Conservation (phyloP, 1,140 invertebrate species). For the Sinella curviseta region DNA sequence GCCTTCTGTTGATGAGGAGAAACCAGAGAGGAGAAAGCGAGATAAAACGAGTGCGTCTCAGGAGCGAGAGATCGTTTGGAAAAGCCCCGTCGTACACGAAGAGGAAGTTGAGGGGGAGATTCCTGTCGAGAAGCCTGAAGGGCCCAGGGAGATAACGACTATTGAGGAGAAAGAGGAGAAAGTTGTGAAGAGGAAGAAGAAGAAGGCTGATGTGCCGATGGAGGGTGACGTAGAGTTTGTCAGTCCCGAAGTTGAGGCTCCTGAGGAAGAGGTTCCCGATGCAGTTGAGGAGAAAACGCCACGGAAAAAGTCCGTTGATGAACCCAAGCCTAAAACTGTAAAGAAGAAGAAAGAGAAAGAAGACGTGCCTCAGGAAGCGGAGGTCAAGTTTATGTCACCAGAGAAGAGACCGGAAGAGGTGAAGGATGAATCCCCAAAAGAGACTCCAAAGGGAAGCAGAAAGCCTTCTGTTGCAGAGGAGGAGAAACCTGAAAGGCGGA, state of each 20-base stretch:
- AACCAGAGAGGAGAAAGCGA: slow-evolving; percentile 37
- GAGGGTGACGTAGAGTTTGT: neutral
- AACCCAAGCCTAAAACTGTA: neutral
- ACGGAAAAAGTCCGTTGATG: neutral
- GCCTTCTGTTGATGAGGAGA: too few species aligned
- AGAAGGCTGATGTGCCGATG: neutral
- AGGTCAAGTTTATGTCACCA: neutral
- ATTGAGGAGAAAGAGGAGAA: slow-evolving; percentile 33
- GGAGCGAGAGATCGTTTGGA: slow-evolving; percentile 47
- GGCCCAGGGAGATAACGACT: too few species aligned
- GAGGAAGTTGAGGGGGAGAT: neutral
- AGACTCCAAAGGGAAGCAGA: neutral
- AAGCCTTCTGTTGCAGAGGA: slow-evolving; percentile 11
- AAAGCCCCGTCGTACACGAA: slow-evolving; percentile 16
- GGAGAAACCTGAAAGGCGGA: neutral
- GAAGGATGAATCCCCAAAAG: slow-evolving; percentile 3
- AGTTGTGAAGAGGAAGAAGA: slow-evolving; percentile 5
- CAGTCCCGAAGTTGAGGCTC: neutral
- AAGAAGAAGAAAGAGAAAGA: slow-evolving; percentile 1
- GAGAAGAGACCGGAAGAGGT: neutral
- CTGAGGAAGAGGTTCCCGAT: slow-evolving; percentile 9
- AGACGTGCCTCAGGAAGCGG: slow-evolving; percentile 12
- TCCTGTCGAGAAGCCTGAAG: neutral
- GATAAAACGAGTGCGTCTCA: slow-evolving; percentile 39
- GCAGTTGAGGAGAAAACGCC: neutral